Percentiles rank a stretch among this genome's conserved stretches.
Evolutionary conservation across 2,113 vertebrate species (phyloP).

Genomic region (Polypterus bichir): DNA sequence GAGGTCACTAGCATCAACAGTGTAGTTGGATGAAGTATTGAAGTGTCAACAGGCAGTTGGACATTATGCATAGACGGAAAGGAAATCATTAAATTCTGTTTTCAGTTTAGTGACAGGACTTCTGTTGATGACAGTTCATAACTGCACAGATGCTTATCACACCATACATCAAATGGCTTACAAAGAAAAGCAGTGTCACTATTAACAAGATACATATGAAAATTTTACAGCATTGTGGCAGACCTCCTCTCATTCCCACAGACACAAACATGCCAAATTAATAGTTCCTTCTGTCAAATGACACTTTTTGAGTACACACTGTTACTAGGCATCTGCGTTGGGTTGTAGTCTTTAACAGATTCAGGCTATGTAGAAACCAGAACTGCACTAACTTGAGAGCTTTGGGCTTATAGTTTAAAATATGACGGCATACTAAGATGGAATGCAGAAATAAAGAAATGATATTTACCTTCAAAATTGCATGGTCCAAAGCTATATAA

Average conservation of each 20-base stretch:
- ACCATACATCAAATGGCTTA: slow-evolving; percentile 20
- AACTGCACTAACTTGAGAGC: no score
- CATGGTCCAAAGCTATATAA: not conserved
- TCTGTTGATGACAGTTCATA: slow-evolving; percentile 16
- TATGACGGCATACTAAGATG: no score
- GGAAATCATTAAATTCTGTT: no score
- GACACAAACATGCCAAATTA: slow-evolving; percentile 17
- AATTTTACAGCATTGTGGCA: slow-evolving; percentile 9
- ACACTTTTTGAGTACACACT: slow-evolving; percentile 5
- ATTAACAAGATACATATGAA: slow-evolving; percentile 18
- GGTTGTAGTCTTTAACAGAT: no score
- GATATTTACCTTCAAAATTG: slow-evolving; percentile 22
- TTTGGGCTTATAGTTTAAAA: no score
- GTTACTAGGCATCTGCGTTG: not conserved
- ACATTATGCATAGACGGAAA: no score
- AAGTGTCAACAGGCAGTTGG: no score
- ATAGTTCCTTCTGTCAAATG: slow-evolving; percentile 15
- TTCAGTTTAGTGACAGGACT: no score
- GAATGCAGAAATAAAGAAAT: not conserved
- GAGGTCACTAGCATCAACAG: no score
- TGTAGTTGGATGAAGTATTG: no score
- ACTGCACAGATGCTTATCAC: slow-evolving; percentile 19
- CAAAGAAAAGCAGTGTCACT: slow-evolving; percentile 17
- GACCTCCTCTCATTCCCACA: slow-evolving; percentile 6
- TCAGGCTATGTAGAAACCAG: no score